A percentile compares a stretch with the other conserved stretches of the same genome.
Evolutionary conservation across 2,888 invertebrate species (phyloP).

Genomic region (Malacosoma neustria): DNA sequence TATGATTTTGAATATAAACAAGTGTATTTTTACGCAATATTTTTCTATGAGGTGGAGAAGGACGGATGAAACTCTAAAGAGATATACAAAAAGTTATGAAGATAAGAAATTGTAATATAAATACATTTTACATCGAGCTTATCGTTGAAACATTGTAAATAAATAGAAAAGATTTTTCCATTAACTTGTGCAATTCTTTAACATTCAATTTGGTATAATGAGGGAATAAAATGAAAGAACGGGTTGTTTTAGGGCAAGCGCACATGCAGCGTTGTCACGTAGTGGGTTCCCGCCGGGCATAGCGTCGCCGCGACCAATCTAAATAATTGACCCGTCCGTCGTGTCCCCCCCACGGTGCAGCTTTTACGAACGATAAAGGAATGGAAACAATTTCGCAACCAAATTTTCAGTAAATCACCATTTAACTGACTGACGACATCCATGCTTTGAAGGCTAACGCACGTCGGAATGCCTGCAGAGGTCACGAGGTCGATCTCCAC

Average conservation of each 20-base stretch:
- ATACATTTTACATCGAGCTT: too few relatives aligned
- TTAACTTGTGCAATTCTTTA: not conserved
- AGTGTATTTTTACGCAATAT: too few relatives aligned
- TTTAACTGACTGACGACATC: too few relatives aligned
- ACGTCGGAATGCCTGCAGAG: too few relatives aligned
- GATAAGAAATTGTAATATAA: too few relatives aligned
- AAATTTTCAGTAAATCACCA: constrained; percentile 2
- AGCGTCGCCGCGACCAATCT: constrained; percentile 65
- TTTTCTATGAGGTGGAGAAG: too few relatives aligned
- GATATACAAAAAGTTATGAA: too few relatives aligned
- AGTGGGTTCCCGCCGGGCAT: constrained; percentile 30
- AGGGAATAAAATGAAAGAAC: not conserved
- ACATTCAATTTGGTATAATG: not conserved
- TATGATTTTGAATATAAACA: too few relatives aligned
- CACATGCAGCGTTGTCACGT: constrained; percentile 29
- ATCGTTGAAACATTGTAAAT: too few relatives aligned
- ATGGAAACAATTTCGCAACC: constrained; percentile 27
- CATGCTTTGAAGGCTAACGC: too few relatives aligned
- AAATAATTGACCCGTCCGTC: constrained; percentile 69
- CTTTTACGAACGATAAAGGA: constrained; percentile 32
- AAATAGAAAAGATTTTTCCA: not conserved
- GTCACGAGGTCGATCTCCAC: too few relatives aligned
- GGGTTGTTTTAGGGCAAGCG: not conserved
- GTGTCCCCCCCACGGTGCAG: constrained; percentile 56
- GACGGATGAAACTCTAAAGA: too few relatives aligned